Evolutionary conservation across 2,888 invertebrate genomes (phyloP), one percentile per base, ranked within the genome.

Genomic region (Eupithecia centaureata): DNA sequence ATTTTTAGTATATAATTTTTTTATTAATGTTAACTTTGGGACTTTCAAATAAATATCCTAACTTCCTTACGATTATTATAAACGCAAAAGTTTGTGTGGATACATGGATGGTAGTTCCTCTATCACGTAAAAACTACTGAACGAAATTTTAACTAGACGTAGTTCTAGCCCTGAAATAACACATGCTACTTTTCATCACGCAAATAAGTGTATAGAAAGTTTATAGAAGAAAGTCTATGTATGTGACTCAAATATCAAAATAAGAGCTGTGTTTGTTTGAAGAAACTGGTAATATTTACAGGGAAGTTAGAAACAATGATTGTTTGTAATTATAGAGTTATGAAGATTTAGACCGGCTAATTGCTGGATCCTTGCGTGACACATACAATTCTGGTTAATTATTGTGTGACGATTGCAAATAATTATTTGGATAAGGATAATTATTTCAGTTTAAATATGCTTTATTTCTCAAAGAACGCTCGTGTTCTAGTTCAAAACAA

Each of bases 291-390:
- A 25, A n/a, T n/a, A n/a, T 15, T 51, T 51, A 13, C 4, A 22
- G 38, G n/a, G 38, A 18, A 58, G 35, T 63, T 18, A 18, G 51
- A 25, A 12, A 12, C 13, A 25, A 12, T 7, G 12, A 51, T 25
- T 25, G 8, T 56, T 4, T 8, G 12, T 56, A 22, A 56, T 56
- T 56, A 18, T n/a, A 56, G 13, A 32, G 56, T 13, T 32, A 57
- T 8, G 15, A 30, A 10, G 22, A 54, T 18, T 54, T 33, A 22
- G 42, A 61, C 61, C 32, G 51, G 32, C 5, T 33, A 57, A 57
- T 57, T 32, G 22, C 28, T 18, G 2, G 28, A 32, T 33, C 32
- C 32, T 57, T 22, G 56, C 56, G 56, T 56, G 56, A 56, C 56
- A 56, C 32, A 56, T 28, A 56, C 7, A 12, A n/a, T 28, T 28